Evolutionary conservation across 92 coral and sea anemone genomes (phyloP).

Genomic region (Epizoanthus scotinus): DNA sequence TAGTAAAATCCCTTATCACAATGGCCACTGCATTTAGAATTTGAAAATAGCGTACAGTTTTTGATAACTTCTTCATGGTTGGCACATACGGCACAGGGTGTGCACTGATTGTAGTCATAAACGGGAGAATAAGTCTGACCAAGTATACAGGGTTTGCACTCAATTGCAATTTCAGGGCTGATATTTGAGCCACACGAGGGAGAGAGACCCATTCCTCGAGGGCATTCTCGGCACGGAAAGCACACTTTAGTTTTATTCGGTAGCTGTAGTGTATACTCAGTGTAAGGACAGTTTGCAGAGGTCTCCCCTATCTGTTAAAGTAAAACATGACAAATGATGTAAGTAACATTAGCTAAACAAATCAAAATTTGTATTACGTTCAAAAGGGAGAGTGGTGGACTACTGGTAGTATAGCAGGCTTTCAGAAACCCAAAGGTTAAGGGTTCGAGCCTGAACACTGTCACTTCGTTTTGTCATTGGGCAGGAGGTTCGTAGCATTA

Average conservation of each 20-base stretch:
- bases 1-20: conserved; percentile 22
- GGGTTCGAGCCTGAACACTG: too few species aligned
- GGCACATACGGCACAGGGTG: conserved; percentile 17
- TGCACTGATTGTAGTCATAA: background rate
- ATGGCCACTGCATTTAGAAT: conserved; percentile 6
- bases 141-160: conserved; percentile 8
- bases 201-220: conserved; percentile 10
- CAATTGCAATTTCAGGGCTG: background rate
- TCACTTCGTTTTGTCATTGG: too few species aligned
- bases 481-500: too few species aligned
- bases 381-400: too few species aligned
- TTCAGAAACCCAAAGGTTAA: too few species aligned
- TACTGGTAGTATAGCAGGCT: too few species aligned
- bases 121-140: conserved; percentile 24
- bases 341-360: too few species aligned
- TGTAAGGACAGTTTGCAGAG: background rate
- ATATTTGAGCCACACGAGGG: conserved; percentile 4
- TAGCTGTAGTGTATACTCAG: conserved; percentile 2
- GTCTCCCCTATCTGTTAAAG: background rate
- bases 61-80: background rate
- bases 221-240: conserved; percentile 10
- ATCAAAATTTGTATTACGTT: too few species aligned
- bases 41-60: conserved; percentile 16
- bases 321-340: background rate
- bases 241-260: conserved; percentile 9